Conservation (phyloP, 1,140 invertebrate species). For the Ceratina australensis region DNA sequence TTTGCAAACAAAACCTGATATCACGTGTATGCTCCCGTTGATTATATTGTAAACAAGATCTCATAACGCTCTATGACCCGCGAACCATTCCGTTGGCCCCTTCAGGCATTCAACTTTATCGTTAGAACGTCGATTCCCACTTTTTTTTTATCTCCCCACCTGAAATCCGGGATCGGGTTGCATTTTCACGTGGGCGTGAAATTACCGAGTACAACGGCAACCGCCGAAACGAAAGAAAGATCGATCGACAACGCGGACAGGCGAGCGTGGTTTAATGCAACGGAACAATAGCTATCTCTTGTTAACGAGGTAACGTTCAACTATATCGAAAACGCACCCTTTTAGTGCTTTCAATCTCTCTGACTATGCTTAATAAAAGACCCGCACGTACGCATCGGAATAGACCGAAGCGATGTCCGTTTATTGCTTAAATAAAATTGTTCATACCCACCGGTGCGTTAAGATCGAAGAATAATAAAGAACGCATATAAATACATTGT, state of each 20-base stretch:
- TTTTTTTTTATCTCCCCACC: not conserved
- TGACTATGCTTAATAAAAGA: conserved; percentile 17
- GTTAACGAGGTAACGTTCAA: conserved; percentile 22
- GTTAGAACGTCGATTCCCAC: not conserved
- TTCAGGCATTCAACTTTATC: not conserved
- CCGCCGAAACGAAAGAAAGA: not conserved
- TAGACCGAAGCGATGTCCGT: not conserved
- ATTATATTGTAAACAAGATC: conserved; percentile 29
- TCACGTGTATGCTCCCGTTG: not conserved
- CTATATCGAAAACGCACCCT: conserved; percentile 10
- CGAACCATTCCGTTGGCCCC: not conserved
- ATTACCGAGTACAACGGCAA: not conserved
- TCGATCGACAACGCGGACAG: not conserved
- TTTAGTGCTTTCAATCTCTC: conserved; percentile 26
- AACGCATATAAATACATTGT: too few species aligned
- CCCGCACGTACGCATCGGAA: not conserved
- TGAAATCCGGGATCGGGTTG: too few species aligned
- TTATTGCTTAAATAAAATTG: not conserved
- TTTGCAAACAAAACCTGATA: not conserved
- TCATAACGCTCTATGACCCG: not conserved
- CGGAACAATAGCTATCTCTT: conserved; percentile 16
- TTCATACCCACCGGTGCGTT: too few species aligned
- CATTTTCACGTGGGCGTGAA: not conserved
- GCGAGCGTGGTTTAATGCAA: conserved; percentile 11
- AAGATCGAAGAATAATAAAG: too few species aligned